Evolutionary conservation across 2,113 vertebrate genomes (phyloP).

Genomic region (Hassar affinis): DNA sequence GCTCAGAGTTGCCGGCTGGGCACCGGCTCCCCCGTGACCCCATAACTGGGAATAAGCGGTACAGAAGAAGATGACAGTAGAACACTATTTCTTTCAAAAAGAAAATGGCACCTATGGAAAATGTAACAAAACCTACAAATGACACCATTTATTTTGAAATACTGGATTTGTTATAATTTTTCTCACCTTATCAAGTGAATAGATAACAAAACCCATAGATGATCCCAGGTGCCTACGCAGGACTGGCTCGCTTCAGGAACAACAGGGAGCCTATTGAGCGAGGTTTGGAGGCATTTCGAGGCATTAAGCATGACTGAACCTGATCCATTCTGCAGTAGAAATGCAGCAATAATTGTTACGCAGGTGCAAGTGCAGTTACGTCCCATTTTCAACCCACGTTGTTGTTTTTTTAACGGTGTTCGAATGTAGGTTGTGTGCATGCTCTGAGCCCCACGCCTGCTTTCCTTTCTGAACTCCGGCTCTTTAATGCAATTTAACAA

Average conservation of each 20-base stretch:
- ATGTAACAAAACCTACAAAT: no score
- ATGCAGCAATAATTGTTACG: not conserved
- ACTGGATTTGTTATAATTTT: no score
- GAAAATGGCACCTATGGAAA: no score
- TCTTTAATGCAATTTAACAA: constrained; percentile 63
- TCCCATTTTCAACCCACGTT: not conserved
- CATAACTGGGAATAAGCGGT: no score
- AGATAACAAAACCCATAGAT: not conserved
- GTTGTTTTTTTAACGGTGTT: constrained; percentile 9
- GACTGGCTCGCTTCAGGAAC: not conserved
- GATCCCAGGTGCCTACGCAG: not conserved
- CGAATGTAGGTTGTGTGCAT: constrained; percentile 15
- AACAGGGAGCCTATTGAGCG: not conserved
- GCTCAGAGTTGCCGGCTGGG: no score
- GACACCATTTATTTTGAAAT: no score
- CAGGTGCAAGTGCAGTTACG: not conserved
- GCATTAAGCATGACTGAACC: not conserved
- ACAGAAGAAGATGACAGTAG: no score
- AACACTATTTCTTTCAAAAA: no score
- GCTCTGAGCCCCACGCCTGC: constrained; percentile 12
- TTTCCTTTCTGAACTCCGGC: constrained; percentile 37
- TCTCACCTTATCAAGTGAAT: not conserved
- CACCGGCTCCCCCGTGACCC: no score
- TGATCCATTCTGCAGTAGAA: not conserved
- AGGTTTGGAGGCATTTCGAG: not conserved